These are phyloP conservation scores for Melanocharis versteri DNA, from an alignment of 2,113 vertebrate genomes.

Conservation along the genomic window DNA sequence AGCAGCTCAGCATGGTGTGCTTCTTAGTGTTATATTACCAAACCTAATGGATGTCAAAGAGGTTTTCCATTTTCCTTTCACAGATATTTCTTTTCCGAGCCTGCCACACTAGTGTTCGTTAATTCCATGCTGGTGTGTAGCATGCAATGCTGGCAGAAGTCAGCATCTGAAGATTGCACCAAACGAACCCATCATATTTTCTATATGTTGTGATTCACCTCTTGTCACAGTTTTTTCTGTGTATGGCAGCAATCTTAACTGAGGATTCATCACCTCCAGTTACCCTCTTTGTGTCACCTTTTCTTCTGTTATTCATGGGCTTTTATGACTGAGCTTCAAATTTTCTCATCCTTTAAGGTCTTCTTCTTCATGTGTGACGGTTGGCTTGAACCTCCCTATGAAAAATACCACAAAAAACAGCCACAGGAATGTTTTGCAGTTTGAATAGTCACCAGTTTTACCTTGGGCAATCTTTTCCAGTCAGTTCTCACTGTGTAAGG, in stretches of 20 bases:
- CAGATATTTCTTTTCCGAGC: background rate
- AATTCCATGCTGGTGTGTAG: background rate
- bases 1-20: background rate
- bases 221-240: background rate
- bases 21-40: conserved; percentile 27
- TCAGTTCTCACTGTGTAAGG: background rate
- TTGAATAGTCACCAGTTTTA: background rate
- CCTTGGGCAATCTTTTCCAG: background rate
- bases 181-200: background rate
- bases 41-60: conserved; percentile 45
- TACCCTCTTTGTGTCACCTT: background rate
- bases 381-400: background rate
- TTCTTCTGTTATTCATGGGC: background rate
- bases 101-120: background rate
- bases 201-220: background rate
- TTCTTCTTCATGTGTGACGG: background rate
- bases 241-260: background rate
- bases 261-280: background rate
- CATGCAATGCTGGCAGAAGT: background rate
- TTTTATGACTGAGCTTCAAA: background rate
- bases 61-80: conserved; percentile 26
- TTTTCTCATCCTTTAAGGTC: background rate
- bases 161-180: background rate
- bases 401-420: background rate
- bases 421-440: background rate